Evolutionary conservation across 2,888 invertebrate genomes (phyloP).

Genomic region (Rhagophthalmus giganteus): DNA sequence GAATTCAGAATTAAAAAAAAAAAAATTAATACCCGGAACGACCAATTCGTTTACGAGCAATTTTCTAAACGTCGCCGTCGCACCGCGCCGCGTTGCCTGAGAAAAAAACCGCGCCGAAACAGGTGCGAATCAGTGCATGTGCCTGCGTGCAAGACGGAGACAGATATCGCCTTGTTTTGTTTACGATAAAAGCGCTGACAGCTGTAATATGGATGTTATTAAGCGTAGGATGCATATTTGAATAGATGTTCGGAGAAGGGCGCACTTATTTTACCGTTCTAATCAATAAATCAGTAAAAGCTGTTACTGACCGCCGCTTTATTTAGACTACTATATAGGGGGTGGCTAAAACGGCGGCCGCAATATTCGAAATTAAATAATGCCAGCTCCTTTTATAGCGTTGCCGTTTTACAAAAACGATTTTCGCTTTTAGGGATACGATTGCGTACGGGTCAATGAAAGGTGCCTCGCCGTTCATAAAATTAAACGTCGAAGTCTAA

Average conservation of each 20-base stretch:
- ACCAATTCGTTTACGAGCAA: too few relatives aligned
- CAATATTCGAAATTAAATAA: not conserved
- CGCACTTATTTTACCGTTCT: conserved; percentile 39
- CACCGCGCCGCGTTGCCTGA: conserved; percentile 8
- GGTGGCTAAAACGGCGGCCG: not conserved
- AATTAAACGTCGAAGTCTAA: too few relatives aligned
- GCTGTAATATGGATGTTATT: conserved; percentile 47
- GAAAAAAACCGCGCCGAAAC: conserved; percentile 7
- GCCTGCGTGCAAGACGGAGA: conserved; percentile 26
- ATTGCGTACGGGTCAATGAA: too few relatives aligned
- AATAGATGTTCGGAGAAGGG: conserved; percentile 42
- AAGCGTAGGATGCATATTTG: conserved; percentile 45
- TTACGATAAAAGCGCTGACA: conserved; percentile 40
- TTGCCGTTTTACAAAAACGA: not conserved
- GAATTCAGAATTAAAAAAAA: too few relatives aligned
- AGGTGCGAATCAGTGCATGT: conserved; percentile 14
- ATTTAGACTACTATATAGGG: not conserved
- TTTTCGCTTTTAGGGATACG: too few relatives aligned
- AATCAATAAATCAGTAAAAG: conserved; percentile 48
- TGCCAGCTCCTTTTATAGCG: not conserved
- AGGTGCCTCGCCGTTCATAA: too few relatives aligned
- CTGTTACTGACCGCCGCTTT: conserved; percentile 44
- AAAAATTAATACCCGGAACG: too few relatives aligned
- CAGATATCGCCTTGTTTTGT: conserved; percentile 17
- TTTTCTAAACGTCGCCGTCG: too few relatives aligned